Evolutionary conservation across 92 coral and sea anemone species (phyloP).

Genomic region (Epizoanthus ramosus): DNA sequence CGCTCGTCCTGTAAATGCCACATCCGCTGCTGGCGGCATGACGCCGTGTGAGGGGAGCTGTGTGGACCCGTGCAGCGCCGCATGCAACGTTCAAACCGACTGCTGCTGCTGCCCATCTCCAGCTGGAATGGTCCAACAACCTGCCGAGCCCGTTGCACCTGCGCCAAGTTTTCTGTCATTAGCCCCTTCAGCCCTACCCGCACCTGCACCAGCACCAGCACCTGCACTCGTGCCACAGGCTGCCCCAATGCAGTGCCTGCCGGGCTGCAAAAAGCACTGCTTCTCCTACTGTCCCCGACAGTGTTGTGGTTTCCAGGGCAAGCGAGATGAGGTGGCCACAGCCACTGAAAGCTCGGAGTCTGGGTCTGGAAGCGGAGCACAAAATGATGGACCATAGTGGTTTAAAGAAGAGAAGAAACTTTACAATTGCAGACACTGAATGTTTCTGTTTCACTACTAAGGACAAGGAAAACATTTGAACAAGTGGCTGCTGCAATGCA

Average conservation of each 20-base stretch:
- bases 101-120: slow-evolving; percentile 86
- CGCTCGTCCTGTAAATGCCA: slow-evolving; percentile 48
- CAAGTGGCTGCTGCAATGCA: no score
- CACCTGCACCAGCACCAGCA: slow-evolving; percentile 42
- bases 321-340: slow-evolving; percentile 60
- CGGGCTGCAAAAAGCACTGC: slow-evolving; percentile 69
- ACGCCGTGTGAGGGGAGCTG: slow-evolving; percentile 80
- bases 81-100: slow-evolving; percentile 67
- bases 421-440: no score
- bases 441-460: not conserved
- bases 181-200: slow-evolving; percentile 35
- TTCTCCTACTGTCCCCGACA: slow-evolving; percentile 78
- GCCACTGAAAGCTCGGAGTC: slow-evolving; percentile 42
- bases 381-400: slow-evolving; percentile 11
- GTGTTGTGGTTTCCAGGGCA: slow-evolving; percentile 79
- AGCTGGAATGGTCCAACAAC: slow-evolving; percentile 46
- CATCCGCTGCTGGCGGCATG: slow-evolving; percentile 44
- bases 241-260: slow-evolving; percentile 64
- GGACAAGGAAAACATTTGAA: no score
- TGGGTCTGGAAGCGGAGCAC: slow-evolving; percentile 24
- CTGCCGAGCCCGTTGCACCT: not conserved
- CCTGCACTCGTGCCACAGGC: slow-evolving; percentile 45
- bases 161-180: slow-evolving; percentile 41
- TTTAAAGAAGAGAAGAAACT: no score
- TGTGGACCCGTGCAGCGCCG: slow-evolving; percentile 71